Base-by-base conservation (phyloP, 2,797 vertebrate species). In the Zenarchopterus dispar region DNA sequence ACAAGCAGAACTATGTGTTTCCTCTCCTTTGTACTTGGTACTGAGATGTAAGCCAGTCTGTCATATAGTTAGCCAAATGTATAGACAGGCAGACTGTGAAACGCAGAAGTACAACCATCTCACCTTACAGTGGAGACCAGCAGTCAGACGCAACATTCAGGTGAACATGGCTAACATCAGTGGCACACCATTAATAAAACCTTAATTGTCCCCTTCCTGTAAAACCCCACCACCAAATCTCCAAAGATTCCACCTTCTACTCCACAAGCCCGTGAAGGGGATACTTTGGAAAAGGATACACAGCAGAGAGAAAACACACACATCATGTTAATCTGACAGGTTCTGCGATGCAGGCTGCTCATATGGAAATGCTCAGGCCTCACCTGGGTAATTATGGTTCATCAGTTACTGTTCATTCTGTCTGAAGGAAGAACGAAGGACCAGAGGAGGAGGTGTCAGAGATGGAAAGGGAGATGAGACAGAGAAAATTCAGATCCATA, bases 141-240 rank as follows among this genome's bases (percentile, higher is more conserved):
- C 67, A 18, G 57, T 70, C 53, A 16, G 63, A 82, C 42, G 18
- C 61, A 76, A 48, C 63, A 1, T 56, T 80, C 76, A 73, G 79
- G 86, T 81, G 75, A 88, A 82, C 73, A 87, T 89, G 87, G 78
- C 75, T 82, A 87, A 68, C 52, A 42, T 91, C 87, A 90, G 77
- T 84, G 71, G 72, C 62, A 90, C 88, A 3, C 81, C 80, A 83
- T 90, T 88, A 87, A 88, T 90, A 85, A 81, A 77, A 67, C 70
- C 33, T 76, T 81, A 87, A 87, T 84, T 67, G 75, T 84, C 57
- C 74, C 65, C 67, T 86, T 89, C 80, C 81, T 87, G 69, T 43
- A 56, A 71, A 80, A 54, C 77, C 63, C 55, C 3, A 31, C 59
- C 62, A 50, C 69, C 55, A 59, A 71, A 52, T 55, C 77, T 69